A percentile compares a stretch with the other conserved stretches of the same genome.
These are phyloP conservation scores for Chondrilla cf. caribensis DNA, from an alignment of 37 sponge, comb jelly and placozoan species.

Conservation along the genomic window DNA sequence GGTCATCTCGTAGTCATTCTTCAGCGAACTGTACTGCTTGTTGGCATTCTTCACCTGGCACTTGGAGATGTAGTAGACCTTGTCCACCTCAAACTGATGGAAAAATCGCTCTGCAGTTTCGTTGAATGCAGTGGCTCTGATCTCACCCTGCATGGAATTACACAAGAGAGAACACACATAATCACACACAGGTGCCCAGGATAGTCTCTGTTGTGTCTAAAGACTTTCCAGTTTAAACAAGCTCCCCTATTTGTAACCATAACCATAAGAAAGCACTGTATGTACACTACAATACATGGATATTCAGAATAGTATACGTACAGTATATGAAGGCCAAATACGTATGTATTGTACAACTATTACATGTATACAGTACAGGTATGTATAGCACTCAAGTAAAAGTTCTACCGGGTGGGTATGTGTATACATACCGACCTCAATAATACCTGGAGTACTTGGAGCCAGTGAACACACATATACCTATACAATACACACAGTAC, in stretches of 20 bases:
- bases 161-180: background rate
- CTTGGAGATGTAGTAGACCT: slow-evolving; percentile 77
- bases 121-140: slow-evolving; percentile 82
- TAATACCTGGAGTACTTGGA: no score
- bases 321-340: background rate
- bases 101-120: slow-evolving; percentile 72
- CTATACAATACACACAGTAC: no score
- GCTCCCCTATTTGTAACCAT: no score
- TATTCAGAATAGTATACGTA: no score
- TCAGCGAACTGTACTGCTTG: slow-evolving; percentile 78
- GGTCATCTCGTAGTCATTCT: slow-evolving; percentile 87
- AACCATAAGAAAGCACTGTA: background rate
- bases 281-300: no score
- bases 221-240: no score
- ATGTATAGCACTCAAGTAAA: no score
- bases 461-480: no score
- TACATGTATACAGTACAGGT: slow-evolving; percentile 8
- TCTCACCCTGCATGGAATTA: slow-evolving; percentile 58
- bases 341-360: background rate
- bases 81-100: slow-evolving; percentile 63
- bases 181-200: no score
- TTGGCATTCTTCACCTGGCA: slow-evolving; percentile 84
- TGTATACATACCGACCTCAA: no score
- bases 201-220: background rate
- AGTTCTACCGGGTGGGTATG: no score